These are phyloP conservation scores for Philypnodon macrostomus DNA, from an alignment of 2,797 vertebrate genomes.

Conservation along the genomic window DNA sequence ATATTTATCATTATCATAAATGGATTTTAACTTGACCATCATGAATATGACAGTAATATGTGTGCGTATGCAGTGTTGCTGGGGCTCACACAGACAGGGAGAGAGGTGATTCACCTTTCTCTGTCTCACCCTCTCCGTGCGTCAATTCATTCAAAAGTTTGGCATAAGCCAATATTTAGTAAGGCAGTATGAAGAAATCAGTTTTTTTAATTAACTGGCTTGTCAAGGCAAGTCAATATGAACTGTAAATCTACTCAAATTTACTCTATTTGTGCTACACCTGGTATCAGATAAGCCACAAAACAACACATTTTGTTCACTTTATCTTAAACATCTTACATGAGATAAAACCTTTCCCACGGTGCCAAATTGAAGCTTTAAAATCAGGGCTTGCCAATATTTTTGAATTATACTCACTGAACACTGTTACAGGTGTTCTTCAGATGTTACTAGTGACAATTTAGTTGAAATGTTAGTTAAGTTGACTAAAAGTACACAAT, in stretches of 20 bases:
- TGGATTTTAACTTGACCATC: conserved; percentile 14
- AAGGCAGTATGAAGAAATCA: not conserved
- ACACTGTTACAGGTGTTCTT: no score
- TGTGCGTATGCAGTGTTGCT: conserved; percentile 14
- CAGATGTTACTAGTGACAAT: no score
- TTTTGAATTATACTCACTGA: no score
- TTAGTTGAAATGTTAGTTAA: no score
- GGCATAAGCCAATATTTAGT: not conserved
- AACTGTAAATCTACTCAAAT: no score
- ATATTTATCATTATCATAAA: no score
- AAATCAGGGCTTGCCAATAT: no score
- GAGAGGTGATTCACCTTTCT: conserved; percentile 37
- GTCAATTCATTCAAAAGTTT: conserved; percentile 33
- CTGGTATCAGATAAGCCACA: not conserved
- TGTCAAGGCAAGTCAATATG: not conserved
- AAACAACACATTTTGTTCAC: not conserved
- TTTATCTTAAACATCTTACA: not conserved
- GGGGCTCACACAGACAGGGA: conserved; percentile 15
- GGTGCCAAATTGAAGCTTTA: not conserved
- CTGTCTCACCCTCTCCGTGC: conserved; percentile 30
- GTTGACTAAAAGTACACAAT: no score
- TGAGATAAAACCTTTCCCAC: not conserved
- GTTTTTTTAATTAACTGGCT: no score
- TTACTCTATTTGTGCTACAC: no score
- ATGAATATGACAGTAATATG: conserved; percentile 18